Conservation (phyloP, 1,140 invertebrate genomes). For the Pygmarrhopalites habei region DNA sequence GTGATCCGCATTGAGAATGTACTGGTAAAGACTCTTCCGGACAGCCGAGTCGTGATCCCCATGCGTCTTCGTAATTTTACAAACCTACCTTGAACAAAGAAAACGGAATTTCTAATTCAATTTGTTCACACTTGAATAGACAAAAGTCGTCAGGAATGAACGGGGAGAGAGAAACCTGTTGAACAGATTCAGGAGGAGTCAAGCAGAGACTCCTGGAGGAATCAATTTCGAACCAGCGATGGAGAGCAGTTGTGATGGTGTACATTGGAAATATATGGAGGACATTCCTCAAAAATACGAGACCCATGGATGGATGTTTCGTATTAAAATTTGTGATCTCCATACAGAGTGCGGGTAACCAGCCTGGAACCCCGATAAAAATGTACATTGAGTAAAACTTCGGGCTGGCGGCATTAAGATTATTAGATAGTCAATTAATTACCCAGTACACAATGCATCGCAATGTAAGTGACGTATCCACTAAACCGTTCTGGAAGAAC, state of each 20-base stretch:
- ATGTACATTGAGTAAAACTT: too few species aligned
- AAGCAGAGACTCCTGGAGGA: slow-evolving; percentile 1
- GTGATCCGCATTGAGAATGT: background rate
- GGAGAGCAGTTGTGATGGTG: slow-evolving; percentile 15
- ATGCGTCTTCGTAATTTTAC: background rate
- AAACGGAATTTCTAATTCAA: too few species aligned
- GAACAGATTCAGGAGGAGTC: background rate
- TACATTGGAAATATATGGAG: slow-evolving; percentile 20
- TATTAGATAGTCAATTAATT: too few species aligned
- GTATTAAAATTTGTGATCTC: background rate
- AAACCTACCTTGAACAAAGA: too few species aligned
- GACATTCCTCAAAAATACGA: slow-evolving; percentile 10
- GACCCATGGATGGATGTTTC: background rate
- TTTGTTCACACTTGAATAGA: too few species aligned
- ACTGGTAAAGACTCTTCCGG: background rate
- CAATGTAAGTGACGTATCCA: slow-evolving; percentile 5
- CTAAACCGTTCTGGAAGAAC: background rate
- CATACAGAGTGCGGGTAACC: slow-evolving; percentile 8
- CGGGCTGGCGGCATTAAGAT: too few species aligned
- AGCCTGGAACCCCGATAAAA: slow-evolving; percentile 11
- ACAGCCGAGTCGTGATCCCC: background rate
- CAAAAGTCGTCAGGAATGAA: too few species aligned
- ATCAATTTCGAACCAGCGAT: slow-evolving; percentile 16
- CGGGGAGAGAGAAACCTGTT: too few species aligned
- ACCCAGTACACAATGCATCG: slow-evolving; percentile 17